phyloP scores from a whole-genome alignment of 1,140 invertebrate species.

The Tenebrio molitor region DNA sequence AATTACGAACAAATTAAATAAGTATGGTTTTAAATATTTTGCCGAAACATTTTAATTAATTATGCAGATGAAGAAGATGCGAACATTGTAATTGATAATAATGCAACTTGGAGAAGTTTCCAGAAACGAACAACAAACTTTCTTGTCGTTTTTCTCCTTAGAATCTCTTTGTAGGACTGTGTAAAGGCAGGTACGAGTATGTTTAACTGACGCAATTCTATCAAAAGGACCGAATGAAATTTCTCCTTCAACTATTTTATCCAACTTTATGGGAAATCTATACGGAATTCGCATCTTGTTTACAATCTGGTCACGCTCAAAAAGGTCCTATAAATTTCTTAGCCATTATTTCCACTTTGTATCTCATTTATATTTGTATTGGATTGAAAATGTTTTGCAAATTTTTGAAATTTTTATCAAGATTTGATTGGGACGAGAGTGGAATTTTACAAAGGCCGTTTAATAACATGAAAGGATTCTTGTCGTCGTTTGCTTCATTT shows the following conservation, averaged over 20 bases:
- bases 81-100: conserved; percentile 13
- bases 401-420: background rate
- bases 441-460: background rate
- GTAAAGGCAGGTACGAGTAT: conserved; percentile 13
- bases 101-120: background rate
- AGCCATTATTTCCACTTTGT: conserved; percentile 7
- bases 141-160: background rate
- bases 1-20: conserved; percentile 34
- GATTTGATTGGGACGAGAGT: background rate
- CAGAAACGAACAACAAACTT: background rate
- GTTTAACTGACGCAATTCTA: conserved; percentile 10
- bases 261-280: conserved; percentile 8
- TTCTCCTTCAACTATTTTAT: conserved; percentile 8
- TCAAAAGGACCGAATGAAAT: conserved; percentile 10
- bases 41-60: conserved; percentile 17
- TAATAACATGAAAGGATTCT: too few species aligned
- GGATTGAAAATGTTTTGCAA: background rate
- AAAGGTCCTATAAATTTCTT: conserved; percentile 4
- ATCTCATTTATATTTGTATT: background rate
- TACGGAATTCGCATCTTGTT: conserved; percentile 10
- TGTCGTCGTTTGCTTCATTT: too few species aligned
- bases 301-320: conserved; percentile 6
- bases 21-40: conserved; percentile 39
- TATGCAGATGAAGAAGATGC: conserved; percentile 27
- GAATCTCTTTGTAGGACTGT: background rate